Conservation (phyloP, 1,140 invertebrate species). For the Leptopilina boulardi region DNA sequence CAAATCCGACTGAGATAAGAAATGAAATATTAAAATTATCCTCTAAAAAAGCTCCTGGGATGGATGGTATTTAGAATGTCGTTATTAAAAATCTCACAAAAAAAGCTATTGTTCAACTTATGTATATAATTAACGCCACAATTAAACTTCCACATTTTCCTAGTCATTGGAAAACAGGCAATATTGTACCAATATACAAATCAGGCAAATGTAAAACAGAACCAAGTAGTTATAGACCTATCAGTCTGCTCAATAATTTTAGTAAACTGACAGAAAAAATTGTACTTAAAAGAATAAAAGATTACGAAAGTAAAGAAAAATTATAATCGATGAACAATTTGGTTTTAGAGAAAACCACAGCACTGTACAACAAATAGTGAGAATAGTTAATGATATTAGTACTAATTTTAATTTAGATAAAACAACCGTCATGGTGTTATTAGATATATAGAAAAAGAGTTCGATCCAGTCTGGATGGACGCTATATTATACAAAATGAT, state of each 20-base stretch:
- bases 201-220: slow-evolving; percentile 52
- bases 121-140: slow-evolving; percentile 59
- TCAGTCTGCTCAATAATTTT: slow-evolving; percentile 47
- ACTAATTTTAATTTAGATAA: slow-evolving; percentile 61
- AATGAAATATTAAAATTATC: not conserved
- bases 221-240: slow-evolving; percentile 64
- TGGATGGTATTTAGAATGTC: not conserved
- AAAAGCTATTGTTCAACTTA: slow-evolving; percentile 38
- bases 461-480: slow-evolving; percentile 56
- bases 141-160: slow-evolving; percentile 60
- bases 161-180: slow-evolving; percentile 59
- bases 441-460: slow-evolving; percentile 66
- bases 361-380: slow-evolving; percentile 65
- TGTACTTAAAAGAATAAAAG: slow-evolving; percentile 52
- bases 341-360: slow-evolving; percentile 65
- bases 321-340: slow-evolving; percentile 63
- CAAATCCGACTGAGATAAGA: not conserved
- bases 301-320: slow-evolving; percentile 46
- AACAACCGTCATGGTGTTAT: slow-evolving; percentile 56
- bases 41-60: not conserved
- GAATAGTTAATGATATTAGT: slow-evolving; percentile 63
- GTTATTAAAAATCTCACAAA: not conserved
- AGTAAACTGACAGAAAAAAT: slow-evolving; percentile 62
- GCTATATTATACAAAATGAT: slow-evolving; percentile 63
- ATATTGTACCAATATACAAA: slow-evolving; percentile 61